A percentile compares a stretch with the other conserved stretches of the same genome.
Evolutionary conservation across 2,888 invertebrate species (phyloP).

Genomic region (Rhagonycha fulva): DNA sequence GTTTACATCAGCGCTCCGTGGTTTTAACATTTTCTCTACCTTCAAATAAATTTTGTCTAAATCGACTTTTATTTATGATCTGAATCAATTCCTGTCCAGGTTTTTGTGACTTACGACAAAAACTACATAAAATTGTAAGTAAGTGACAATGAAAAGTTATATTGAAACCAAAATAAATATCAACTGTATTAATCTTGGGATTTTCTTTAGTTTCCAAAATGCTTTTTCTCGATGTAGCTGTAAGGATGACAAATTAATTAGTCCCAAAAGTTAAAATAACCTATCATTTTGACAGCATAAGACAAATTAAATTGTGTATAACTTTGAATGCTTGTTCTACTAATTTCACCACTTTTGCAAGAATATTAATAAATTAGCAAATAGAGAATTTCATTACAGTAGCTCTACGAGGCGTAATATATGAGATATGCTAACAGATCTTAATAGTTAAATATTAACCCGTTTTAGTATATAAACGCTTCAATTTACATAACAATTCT

Average conservation of each 20-base stretch:
- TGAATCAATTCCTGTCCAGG: constrained; percentile 11
- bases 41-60: background rate
- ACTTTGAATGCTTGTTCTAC: background rate
- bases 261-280: background rate
- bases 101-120: constrained; percentile 10
- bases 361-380: background rate
- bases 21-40: background rate
- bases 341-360: background rate
- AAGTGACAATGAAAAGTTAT: constrained; percentile 6
- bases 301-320: background rate
- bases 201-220: background rate
- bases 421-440: background rate
- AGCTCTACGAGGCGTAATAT: background rate
- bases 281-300: background rate
- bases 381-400: background rate
- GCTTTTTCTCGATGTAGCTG: background rate
- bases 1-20: background rate
- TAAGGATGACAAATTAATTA: background rate
- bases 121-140: constrained; percentile 6
- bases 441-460: background rate
- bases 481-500: background rate
- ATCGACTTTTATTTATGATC: constrained; percentile 6
- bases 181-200: background rate
- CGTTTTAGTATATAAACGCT: background rate
- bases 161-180: constrained; percentile 4